Conservation (phyloP, 2,888 invertebrate genomes). For the Hybos culiciformis region DNA sequence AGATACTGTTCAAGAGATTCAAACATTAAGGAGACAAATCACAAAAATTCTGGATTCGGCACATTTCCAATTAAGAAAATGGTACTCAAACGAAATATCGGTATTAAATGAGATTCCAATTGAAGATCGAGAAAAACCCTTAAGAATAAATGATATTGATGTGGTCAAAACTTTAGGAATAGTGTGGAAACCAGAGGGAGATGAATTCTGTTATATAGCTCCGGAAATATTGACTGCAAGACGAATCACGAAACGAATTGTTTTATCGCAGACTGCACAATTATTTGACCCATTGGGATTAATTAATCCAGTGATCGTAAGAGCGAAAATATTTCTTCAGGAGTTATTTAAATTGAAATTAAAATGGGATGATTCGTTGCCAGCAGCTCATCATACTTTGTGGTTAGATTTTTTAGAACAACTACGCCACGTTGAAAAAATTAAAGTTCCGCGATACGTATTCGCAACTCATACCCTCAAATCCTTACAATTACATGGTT, state of each 20-base stretch:
- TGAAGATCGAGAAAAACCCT: slow-evolving; percentile 1
- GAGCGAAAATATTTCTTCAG: slow-evolving; percentile 12
- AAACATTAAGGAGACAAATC: slow-evolving; percentile 10
- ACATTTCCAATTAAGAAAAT: slow-evolving; percentile 13
- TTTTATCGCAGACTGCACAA: slow-evolving; percentile 9
- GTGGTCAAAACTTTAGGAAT: slow-evolving; percentile 12
- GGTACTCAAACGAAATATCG: slow-evolving; percentile 10
- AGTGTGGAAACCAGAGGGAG: slow-evolving; percentile 8
- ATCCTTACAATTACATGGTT: slow-evolving; percentile 10
- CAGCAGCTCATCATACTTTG: neutral
- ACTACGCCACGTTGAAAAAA: too few species aligned
- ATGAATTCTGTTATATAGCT: slow-evolving; percentile 8
- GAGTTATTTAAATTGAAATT: slow-evolving; percentile 9
- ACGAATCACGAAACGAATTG: slow-evolving; percentile 12
- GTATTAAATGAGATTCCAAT: slow-evolving; percentile 7
- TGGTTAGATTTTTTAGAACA: too few species aligned
- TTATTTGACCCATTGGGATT: slow-evolving; percentile 12
- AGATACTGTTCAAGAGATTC: slow-evolving; percentile 10
- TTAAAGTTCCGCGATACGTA: slow-evolving; percentile 5
- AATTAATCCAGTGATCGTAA: slow-evolving; percentile 11
- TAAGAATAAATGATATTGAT: slow-evolving; percentile 7
- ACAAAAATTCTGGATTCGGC: slow-evolving; percentile 7
- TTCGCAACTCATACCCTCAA: slow-evolving; percentile 1
- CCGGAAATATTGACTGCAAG: slow-evolving; percentile 9
- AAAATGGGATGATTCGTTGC: slow-evolving; percentile 5